These are phyloP conservation scores for Hippocampus mohnikei DNA, from an alignment of 2,113 vertebrate genomes.

Conservation along the genomic window DNA sequence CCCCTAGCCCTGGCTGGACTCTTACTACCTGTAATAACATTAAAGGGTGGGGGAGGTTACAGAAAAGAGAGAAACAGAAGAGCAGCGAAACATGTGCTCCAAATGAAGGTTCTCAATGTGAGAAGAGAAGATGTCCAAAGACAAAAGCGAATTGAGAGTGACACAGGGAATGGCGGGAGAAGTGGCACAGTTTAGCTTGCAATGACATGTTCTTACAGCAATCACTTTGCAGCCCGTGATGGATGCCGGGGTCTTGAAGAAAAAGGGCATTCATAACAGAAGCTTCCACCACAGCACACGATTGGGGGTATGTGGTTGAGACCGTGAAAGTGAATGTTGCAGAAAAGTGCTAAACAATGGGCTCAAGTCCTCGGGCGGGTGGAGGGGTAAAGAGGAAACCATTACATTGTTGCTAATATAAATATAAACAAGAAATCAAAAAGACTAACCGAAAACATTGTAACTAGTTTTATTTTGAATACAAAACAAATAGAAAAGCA, in stretches of 20 bases:
- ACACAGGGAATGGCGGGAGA: slow-evolving; percentile 14
- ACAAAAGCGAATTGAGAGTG: slow-evolving; percentile 18
- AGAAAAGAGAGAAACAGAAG: slow-evolving; percentile 1
- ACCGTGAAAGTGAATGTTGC: background rate
- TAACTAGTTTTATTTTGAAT: too few species aligned
- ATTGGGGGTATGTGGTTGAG: background rate
- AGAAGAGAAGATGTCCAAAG: slow-evolving; percentile 4
- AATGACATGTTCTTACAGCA: slow-evolving; percentile 7
- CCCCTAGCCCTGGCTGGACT: slow-evolving; percentile 6
- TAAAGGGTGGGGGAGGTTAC: slow-evolving; percentile 14
- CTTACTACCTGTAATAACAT: slow-evolving; percentile 41
- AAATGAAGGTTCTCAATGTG: slow-evolving; percentile 13
- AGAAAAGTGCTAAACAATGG: background rate
- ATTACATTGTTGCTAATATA: too few species aligned
- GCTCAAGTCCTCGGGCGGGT: too few species aligned
- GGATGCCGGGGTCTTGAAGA: slow-evolving; percentile 18
- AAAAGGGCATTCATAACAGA: slow-evolving; percentile 26
- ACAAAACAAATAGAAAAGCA: too few species aligned
- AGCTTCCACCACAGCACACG: slow-evolving; percentile 6
- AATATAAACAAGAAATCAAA: too few species aligned
- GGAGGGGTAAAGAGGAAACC: too few species aligned
- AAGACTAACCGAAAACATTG: too few species aligned
- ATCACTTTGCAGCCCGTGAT: slow-evolving; percentile 20
- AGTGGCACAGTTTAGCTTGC: slow-evolving; percentile 9
- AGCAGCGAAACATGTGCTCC: slow-evolving; percentile 1